These are phyloP conservation scores for Acrossocheilus fasciatus DNA, from an alignment of 2,797 vertebrate species.

Conservation along the genomic window DNA sequence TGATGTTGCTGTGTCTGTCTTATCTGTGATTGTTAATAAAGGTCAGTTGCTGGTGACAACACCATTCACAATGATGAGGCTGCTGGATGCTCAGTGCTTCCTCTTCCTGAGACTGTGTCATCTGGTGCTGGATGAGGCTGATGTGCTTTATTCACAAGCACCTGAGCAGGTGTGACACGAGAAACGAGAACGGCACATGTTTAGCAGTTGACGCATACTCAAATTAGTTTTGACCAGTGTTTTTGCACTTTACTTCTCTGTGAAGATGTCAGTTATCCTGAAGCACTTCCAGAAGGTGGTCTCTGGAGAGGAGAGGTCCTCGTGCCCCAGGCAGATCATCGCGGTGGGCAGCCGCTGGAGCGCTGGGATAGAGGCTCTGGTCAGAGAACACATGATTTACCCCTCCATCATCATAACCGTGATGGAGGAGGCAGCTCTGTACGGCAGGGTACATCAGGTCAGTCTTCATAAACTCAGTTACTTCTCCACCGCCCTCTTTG, in stretches of 20 bases:
- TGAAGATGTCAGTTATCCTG: slow-evolving; percentile 83
- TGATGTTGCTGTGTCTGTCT: slow-evolving; percentile 50
- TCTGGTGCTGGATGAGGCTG: slow-evolving; percentile 86
- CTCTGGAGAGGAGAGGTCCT: slow-evolving; percentile 67
- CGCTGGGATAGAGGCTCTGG: slow-evolving; percentile 73
- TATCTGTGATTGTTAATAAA: slow-evolving; percentile 60
- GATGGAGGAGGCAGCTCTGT: slow-evolving; percentile 88
- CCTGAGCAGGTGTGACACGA: slow-evolving; percentile 83
- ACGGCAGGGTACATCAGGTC: slow-evolving; percentile 89
- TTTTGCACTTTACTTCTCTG: slow-evolving; percentile 1
- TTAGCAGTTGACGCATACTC: not conserved
- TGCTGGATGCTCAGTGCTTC: slow-evolving; percentile 79
- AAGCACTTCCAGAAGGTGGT: slow-evolving; percentile 82
- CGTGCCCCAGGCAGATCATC: slow-evolving; percentile 81
- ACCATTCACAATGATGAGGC: slow-evolving; percentile 82
- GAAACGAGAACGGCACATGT: not conserved
- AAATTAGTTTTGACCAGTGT: not conserved
- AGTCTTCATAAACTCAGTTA: slow-evolving; percentile 17
- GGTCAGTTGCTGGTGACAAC: slow-evolving; percentile 89
- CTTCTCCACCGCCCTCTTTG: not conserved
- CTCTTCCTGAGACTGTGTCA: slow-evolving; percentile 86
- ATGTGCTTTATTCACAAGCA: slow-evolving; percentile 81
- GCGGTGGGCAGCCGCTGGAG: slow-evolving; percentile 84
- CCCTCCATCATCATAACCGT: slow-evolving; percentile 84
- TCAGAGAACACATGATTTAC: slow-evolving; percentile 80